These are phyloP conservation scores for Polylopha cassiicola DNA, from an alignment of 2,888 invertebrate species.

Conservation along the genomic window DNA sequence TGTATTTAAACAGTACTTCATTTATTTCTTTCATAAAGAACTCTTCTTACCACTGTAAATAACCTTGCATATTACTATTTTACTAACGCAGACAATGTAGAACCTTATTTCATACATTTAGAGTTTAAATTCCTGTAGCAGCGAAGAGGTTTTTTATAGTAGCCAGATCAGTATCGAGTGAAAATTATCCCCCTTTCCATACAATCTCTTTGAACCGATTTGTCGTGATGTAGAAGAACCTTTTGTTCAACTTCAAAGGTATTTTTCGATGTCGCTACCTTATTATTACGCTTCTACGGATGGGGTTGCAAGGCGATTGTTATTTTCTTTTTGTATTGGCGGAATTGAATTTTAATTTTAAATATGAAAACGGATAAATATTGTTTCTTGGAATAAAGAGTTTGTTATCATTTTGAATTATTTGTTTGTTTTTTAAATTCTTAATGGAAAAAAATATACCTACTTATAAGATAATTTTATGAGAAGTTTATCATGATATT, in stretches of 20 bases:
- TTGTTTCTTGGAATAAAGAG: too few relatives aligned
- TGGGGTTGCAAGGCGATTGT: slow-evolving; percentile 38
- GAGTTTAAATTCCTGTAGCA: slow-evolving; percentile 20
- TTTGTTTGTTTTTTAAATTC: too few relatives aligned
- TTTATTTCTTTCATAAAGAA: slow-evolving; percentile 59
- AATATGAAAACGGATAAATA: too few relatives aligned
- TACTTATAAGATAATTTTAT: too few relatives aligned
- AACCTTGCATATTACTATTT: slow-evolving; percentile 38
- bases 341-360: slow-evolving; percentile 5
- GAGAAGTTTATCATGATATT: too few relatives aligned
- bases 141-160: slow-evolving; percentile 37
- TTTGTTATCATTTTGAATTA: too few relatives aligned
- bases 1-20: slow-evolving; percentile 37
- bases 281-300: slow-evolving; percentile 59
- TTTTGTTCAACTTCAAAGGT: slow-evolving; percentile 67
- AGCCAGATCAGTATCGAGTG: slow-evolving; percentile 58
- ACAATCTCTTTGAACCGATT: slow-evolving; percentile 63
- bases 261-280: slow-evolving; percentile 46
- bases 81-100: slow-evolving; percentile 20
- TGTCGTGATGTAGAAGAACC: slow-evolving; percentile 44
- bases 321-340: slow-evolving; percentile 35
- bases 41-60: slow-evolving; percentile 55
- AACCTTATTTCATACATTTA: not conserved
- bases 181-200: slow-evolving; percentile 49
- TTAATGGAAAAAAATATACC: too few relatives aligned